These are phyloP conservation scores for Morpho achilles DNA, from an alignment of 2,888 invertebrate genomes.

Conservation along the genomic window DNA sequence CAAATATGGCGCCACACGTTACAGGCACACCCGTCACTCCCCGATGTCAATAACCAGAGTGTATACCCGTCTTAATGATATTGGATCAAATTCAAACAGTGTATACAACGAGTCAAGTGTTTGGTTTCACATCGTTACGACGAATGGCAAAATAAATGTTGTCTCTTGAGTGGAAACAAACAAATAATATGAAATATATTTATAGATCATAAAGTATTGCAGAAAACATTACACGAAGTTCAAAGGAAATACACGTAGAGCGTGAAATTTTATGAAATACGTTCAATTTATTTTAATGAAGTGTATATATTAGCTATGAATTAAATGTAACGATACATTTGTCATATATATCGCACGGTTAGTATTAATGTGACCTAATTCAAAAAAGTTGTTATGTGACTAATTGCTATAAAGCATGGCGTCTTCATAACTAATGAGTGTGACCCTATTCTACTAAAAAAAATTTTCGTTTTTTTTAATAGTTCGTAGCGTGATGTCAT, in stretches of 20 bases:
- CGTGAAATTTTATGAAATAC: too few species aligned
- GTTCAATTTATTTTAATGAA: too few species aligned
- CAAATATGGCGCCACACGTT: not conserved
- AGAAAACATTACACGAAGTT: not conserved
- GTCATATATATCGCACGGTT: too few species aligned
- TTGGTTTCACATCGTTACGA: slow-evolving; percentile 1
- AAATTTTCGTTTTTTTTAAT: too few species aligned
- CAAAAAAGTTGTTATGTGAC: too few species aligned
- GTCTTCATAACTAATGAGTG: too few species aligned
- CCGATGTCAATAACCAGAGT: slow-evolving; percentile 6
- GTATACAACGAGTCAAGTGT: not conserved
- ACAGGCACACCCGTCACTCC: slow-evolving; percentile 11
- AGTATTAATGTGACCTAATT: too few species aligned
- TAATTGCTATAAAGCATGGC: too few species aligned
- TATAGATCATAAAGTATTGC: not conserved
- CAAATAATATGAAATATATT: slow-evolving; percentile 1
- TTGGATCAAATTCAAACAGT: slow-evolving; percentile 15
- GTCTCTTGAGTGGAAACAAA: slow-evolving; percentile 6
- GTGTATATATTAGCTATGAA: too few species aligned
- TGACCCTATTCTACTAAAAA: too few species aligned
- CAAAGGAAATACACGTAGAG: not conserved
- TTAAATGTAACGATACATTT: too few species aligned
- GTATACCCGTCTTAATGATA: slow-evolving; percentile 21
- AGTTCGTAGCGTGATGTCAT: too few species aligned
- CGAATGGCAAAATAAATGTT: not conserved